These are phyloP conservation scores for Tiliacea citrago DNA, from an alignment of 2,888 invertebrate species.

Conservation along the genomic window DNA sequence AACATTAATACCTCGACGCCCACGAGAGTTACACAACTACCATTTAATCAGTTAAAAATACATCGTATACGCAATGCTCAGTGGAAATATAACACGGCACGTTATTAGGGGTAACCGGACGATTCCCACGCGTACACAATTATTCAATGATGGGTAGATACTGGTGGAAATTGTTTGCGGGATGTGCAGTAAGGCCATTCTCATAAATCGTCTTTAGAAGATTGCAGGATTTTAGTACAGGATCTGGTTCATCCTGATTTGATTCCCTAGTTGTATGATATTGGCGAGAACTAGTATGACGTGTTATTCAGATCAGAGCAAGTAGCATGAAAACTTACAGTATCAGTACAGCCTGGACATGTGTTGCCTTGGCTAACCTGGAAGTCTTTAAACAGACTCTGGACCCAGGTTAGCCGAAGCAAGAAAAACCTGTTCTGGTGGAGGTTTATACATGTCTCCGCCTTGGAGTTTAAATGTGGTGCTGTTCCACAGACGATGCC, in stretches of 20 bases:
- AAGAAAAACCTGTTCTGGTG: too few relatives aligned
- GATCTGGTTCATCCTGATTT: slow-evolving; percentile 12
- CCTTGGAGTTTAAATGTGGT: too few relatives aligned
- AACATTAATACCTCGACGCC: slow-evolving; percentile 37
- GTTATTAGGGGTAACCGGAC: slow-evolving; percentile 52
- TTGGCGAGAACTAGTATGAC: not conserved
- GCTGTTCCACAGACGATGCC: too few relatives aligned
- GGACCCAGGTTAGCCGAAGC: too few relatives aligned
- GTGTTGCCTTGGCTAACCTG: too few relatives aligned
- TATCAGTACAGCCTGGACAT: not conserved
- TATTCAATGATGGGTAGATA: slow-evolving; percentile 55
- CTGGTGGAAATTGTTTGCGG: slow-evolving; percentile 33
- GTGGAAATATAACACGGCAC: slow-evolving; percentile 44
- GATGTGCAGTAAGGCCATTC: slow-evolving; percentile 34
- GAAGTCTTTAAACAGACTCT: too few relatives aligned
- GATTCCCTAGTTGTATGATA: not conserved
- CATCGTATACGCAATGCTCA: slow-evolving; percentile 17
- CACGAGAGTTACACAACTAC: slow-evolving; percentile 32
- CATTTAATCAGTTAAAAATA: slow-evolving; percentile 54
- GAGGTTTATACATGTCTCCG: too few relatives aligned
- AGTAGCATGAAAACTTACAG: not conserved
- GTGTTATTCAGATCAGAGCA: not conserved
- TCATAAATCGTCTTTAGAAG: slow-evolving; percentile 12
- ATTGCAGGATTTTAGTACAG: slow-evolving; percentile 20
- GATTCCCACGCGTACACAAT: slow-evolving; percentile 60